phyloP scores from a whole-genome alignment of 2,888 invertebrate genomes.

The Crocallis elinguaria region DNA sequence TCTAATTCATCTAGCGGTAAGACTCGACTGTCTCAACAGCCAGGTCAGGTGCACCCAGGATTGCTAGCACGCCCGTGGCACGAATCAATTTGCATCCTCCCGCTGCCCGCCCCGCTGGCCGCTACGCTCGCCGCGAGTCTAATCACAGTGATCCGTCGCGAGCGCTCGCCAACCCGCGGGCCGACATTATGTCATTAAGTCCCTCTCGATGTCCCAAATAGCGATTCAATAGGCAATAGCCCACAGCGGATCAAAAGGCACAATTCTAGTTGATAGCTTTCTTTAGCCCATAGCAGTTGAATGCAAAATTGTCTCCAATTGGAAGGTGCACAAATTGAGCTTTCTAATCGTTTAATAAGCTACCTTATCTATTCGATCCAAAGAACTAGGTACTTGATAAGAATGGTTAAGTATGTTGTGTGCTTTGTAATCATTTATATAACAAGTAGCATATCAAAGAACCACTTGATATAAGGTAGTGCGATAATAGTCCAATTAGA shows the following conservation, averaged over 20 bases:
- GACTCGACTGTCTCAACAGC: background rate
- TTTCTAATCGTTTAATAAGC: conserved; percentile 4
- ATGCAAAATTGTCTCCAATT: conserved; percentile 36
- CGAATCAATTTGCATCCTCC: conserved; percentile 65
- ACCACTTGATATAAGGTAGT: background rate
- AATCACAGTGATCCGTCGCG: conserved; percentile 64
- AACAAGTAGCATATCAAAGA: background rate
- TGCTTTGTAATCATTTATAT: conserved; percentile 4
- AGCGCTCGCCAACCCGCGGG: conserved; percentile 59
- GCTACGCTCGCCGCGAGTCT: conserved; percentile 47
- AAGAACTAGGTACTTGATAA: background rate
- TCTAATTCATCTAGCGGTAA: background rate
- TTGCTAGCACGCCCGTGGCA: conserved; percentile 50
- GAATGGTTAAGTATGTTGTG: background rate
- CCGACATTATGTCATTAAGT: conserved; percentile 75
- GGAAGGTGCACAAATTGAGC: conserved; percentile 10
- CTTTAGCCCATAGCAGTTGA: conserved; percentile 53
- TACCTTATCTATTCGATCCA: background rate
- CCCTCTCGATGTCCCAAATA: conserved; percentile 63
- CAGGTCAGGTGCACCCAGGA: conserved; percentile 9
- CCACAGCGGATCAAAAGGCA: conserved; percentile 52
- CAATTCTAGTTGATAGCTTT: conserved; percentile 41
- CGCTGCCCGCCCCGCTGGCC: conserved; percentile 55
- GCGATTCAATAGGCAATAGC: conserved; percentile 65
- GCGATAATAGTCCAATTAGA: background rate